These are phyloP conservation scores for Propithecus perrieri DNA, from an alignment of 2,797 vertebrate species.

Conservation along the genomic window DNA sequence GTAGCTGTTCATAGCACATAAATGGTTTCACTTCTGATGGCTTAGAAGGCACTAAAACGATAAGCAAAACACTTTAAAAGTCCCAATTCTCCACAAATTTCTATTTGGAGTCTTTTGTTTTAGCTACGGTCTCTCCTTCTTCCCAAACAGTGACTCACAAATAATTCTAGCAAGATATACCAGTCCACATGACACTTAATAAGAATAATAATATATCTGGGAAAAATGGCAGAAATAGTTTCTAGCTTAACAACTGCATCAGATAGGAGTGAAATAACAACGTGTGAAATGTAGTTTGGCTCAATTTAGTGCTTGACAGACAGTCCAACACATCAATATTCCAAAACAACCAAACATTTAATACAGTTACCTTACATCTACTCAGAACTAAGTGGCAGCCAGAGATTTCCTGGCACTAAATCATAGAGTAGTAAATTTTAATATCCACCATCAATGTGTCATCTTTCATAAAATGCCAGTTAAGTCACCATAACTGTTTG, in stretches of 20 bases:
- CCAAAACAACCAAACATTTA: conserved; percentile 26
- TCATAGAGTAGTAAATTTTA: conserved; percentile 1
- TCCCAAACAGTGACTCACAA: neutral
- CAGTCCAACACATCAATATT: neutral
- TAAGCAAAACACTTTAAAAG: neutral
- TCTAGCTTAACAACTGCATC: neutral
- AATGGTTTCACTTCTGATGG: neutral
- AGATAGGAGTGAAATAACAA: neutral
- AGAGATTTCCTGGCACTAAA: neutral
- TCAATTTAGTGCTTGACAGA: neutral
- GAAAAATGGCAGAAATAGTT: neutral
- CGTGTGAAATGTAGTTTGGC: neutral
- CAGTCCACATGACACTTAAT: neutral
- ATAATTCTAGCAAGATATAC: neutral
- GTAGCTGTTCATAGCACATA: neutral
- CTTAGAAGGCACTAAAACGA: neutral
- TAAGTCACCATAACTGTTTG: neutral
- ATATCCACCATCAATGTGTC: neutral
- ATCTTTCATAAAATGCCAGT: neutral
- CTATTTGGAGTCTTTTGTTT: neutral
- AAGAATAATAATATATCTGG: neutral
- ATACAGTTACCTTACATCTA: neutral
- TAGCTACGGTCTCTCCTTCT: neutral
- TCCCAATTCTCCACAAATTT: neutral
- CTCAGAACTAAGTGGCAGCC: conserved; percentile 8